Evolutionary conservation across 2,888 invertebrate genomes (phyloP).

Genomic region (Habroteleia sp.): DNA sequence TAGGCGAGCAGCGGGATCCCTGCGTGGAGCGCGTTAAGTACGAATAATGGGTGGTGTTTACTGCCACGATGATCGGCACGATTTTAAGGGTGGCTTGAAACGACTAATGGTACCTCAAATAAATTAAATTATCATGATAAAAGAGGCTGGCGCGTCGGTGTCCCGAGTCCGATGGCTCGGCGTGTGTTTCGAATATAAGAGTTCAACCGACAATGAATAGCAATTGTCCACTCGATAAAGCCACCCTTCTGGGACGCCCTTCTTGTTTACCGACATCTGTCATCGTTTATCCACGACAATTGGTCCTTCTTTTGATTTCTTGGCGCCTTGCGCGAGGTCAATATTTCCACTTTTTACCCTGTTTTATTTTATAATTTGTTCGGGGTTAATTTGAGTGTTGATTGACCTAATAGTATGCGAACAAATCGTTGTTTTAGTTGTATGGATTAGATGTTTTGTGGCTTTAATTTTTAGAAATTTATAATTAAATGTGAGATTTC

Average conservation of each 20-base stretch:
- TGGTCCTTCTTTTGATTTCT: conserved; percentile 59
- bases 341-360: conserved; percentile 11
- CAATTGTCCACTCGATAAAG: conserved; percentile 79
- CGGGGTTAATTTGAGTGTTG: background rate
- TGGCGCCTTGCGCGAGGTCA: conserved; percentile 36
- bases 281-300: conserved; percentile 73
- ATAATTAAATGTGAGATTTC: too few species aligned
- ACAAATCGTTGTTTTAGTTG: too few species aligned
- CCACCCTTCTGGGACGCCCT: conserved; percentile 70
- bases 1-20: conserved; percentile 67
- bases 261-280: conserved; percentile 80
- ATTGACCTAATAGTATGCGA: background rate
- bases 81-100: conserved; percentile 76
- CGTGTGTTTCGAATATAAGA: conserved; percentile 68
- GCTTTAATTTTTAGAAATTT: too few species aligned
- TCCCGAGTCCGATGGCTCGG: conserved; percentile 51
- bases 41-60: conserved; percentile 77
- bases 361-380: conserved; percentile 21
- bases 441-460: too few species aligned
- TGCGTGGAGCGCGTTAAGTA: conserved; percentile 71
- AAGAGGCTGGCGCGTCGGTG: conserved; percentile 64
- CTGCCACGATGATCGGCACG: conserved; percentile 75
- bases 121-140: conserved; percentile 81
- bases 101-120: conserved; percentile 78
- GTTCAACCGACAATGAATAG: conserved; percentile 70